These are phyloP conservation scores for Chloromyia formosa DNA, from an alignment of 2,888 invertebrate genomes.

Conservation along the genomic window DNA sequence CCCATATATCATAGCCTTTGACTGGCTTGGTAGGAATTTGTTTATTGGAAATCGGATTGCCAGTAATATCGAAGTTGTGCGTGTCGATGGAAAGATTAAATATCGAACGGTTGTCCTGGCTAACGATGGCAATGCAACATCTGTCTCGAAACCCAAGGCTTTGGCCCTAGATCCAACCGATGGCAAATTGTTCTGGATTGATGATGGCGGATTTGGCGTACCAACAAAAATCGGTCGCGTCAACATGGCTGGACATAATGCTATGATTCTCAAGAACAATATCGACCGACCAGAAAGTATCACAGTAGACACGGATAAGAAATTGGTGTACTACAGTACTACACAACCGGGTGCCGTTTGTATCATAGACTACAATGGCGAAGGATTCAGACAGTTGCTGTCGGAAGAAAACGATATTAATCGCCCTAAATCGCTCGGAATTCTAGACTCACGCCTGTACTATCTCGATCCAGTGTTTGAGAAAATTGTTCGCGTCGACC, in stretches of 20 bases:
- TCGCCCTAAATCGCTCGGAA: conserved; percentile 81
- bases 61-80: conserved; percentile 89
- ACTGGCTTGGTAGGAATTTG: conserved; percentile 95
- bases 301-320: conserved; percentile 82
- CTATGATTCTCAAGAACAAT: conserved; percentile 76
- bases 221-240: conserved; percentile 89
- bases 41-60: conserved; percentile 91
- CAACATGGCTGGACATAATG: conserved; percentile 91
- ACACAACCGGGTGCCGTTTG: conserved; percentile 77
- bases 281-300: conserved; percentile 84
- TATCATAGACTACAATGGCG: conserved; percentile 78
- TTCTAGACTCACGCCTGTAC: conserved; percentile 83
- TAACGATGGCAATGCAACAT: conserved; percentile 86
- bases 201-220: conserved; percentile 90
- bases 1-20: conserved; percentile 91
- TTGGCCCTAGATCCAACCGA: conserved; percentile 92
- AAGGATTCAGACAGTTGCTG: conserved; percentile 73
- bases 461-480: conserved; percentile 90
- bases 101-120: conserved; percentile 86
- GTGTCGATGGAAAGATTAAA: conserved; percentile 84
- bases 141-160: conserved; percentile 87
- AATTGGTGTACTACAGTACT: conserved; percentile 88
- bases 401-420: conserved; percentile 76
- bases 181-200: conserved; percentile 96
- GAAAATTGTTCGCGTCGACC: conserved; percentile 84